Percentiles rank a stretch among this genome's conserved stretches.
These are phyloP conservation scores for Heliothis virescens DNA, from an alignment of 1,140 invertebrate species.

Conservation along the genomic window DNA sequence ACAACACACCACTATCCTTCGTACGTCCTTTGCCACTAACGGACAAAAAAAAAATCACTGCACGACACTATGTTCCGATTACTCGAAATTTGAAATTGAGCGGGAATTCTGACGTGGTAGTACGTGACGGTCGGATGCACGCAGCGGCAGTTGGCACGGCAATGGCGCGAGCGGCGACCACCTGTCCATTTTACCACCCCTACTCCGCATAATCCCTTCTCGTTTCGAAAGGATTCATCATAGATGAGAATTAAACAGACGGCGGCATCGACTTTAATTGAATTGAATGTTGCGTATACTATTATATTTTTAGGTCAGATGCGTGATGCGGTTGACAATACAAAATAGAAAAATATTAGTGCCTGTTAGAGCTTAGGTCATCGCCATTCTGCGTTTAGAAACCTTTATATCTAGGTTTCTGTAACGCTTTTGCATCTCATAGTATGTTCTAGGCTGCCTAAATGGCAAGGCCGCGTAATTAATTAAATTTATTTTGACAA, in stretches of 20 bases:
- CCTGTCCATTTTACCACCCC: constrained; percentile 82
- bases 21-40: constrained; percentile 46
- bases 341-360: not conserved
- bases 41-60: constrained; percentile 50
- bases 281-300: constrained; percentile 77
- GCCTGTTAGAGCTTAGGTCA: no score
- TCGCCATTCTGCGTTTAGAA: not conserved
- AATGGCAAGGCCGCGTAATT: constrained; percentile 22
- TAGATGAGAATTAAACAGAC: constrained; percentile 64
- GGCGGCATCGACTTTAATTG: constrained; percentile 73
- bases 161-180: constrained; percentile 70
- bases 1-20: constrained; percentile 67
- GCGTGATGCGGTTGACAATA: constrained; percentile 13
- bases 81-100: constrained; percentile 15
- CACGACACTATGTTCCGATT: constrained; percentile 43
- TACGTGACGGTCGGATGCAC: constrained; percentile 61
- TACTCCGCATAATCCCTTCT: constrained; percentile 77
- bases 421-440: not conserved
- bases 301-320: constrained; percentile 36
- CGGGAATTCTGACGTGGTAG: constrained; percentile 53
- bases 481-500: not conserved
- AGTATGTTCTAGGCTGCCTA: not conserved
- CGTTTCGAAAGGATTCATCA: constrained; percentile 80
- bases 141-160: constrained; percentile 67
- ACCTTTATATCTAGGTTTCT: not conserved